Evolutionary conservation across 2,113 vertebrate genomes (phyloP).

Genomic region (Myotis lucifugus): DNA sequence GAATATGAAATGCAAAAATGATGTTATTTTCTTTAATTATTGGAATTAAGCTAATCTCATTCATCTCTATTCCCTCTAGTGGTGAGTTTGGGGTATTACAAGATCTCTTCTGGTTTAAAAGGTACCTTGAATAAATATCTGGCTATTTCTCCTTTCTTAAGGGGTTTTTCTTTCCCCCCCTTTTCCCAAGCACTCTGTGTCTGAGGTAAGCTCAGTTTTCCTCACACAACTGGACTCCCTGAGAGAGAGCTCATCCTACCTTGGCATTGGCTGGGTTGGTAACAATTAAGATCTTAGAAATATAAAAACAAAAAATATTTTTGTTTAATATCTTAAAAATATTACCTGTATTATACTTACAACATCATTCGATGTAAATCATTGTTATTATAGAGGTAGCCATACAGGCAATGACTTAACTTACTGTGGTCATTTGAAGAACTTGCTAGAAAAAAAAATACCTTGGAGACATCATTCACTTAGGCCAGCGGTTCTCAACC

Average conservation of each 20-base stretch:
- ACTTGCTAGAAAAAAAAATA: conserved; percentile 36
- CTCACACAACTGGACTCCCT: background rate
- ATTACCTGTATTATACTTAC: background rate
- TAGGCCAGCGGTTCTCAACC: background rate
- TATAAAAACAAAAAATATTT: background rate
- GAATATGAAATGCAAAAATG: background rate
- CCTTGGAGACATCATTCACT: background rate
- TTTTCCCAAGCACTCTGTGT: background rate
- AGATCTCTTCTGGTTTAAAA: background rate
- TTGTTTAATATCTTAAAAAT: background rate
- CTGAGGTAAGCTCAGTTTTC: background rate
- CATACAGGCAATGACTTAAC: background rate
- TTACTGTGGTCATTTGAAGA: background rate
- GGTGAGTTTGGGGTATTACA: background rate
- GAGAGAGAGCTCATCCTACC: background rate
- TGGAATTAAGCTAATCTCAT: background rate
- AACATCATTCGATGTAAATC: background rate
- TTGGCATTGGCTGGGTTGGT: background rate
- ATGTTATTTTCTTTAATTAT: background rate
- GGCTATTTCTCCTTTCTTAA: background rate
- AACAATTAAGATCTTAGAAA: background rate
- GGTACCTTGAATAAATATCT: too few species aligned
- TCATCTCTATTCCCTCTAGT: background rate
- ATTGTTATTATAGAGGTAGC: background rate
- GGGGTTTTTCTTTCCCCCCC: background rate